phyloP scores from a whole-genome alignment of 2,113 vertebrate genomes.

The Atractosteus spatula region DNA sequence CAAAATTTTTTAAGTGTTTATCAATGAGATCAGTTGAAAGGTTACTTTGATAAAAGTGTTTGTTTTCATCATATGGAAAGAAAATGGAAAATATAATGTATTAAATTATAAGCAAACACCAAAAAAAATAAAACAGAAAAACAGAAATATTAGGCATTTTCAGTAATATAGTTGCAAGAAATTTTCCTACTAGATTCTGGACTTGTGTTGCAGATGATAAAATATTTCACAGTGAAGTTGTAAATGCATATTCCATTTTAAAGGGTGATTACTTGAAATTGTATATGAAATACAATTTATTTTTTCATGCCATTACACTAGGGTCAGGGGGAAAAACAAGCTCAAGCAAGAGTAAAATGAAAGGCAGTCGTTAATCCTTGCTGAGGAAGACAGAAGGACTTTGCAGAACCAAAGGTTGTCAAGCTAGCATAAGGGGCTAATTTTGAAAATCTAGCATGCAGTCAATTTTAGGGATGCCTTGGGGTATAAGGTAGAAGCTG shows the following conservation, averaged over 20 bases:
- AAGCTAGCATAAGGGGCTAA: constrained; percentile 97
- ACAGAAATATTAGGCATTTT: too few relatives aligned
- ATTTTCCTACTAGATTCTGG: too few relatives aligned
- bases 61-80: neutral
- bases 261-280: constrained; percentile 11
- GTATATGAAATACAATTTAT: constrained; percentile 20
- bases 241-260: neutral
- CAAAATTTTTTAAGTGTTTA: neutral
- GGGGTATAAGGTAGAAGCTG: constrained; percentile 90
- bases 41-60: neutral
- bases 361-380: constrained; percentile 93
- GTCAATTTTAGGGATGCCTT: constrained; percentile 97
- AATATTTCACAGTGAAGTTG: too few relatives aligned
- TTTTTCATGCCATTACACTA: constrained; percentile 37
- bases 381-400: constrained; percentile 86
- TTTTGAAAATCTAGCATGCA: constrained; percentile 98
- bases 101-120: too few relatives aligned
- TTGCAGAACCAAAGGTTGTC: constrained; percentile 85
- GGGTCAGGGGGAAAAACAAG: constrained; percentile 53
- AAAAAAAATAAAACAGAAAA: too few relatives aligned
- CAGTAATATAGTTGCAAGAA: too few relatives aligned
- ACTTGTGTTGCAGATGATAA: too few relatives aligned
- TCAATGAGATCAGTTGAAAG: neutral
- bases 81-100: too few relatives aligned
- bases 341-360: constrained; percentile 81